Percentiles rank a stretch among this genome's conserved stretches.
These are phyloP conservation scores for Nibea coibor DNA, from an alignment of 2,113 vertebrate species.

Conservation along the genomic window DNA sequence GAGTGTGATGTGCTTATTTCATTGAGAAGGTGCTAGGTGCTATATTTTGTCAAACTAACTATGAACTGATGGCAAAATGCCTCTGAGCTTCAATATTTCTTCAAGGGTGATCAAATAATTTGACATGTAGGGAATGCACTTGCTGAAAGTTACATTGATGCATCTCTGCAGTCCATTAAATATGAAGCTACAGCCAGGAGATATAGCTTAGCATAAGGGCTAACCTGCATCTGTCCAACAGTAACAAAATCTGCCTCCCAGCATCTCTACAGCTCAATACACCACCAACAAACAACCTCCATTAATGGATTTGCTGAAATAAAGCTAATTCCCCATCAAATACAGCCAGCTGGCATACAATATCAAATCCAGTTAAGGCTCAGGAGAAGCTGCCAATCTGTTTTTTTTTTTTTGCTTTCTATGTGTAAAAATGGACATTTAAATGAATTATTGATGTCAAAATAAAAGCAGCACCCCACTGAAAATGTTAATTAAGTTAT, in stretches of 20 bases:
- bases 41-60: neutral
- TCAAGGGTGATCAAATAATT: too few species aligned
- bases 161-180: neutral
- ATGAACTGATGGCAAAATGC: neutral
- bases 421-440: neutral
- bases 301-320: slow-evolving; percentile 1
- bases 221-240: neutral
- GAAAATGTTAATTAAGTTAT: slow-evolving; percentile 34
- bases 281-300: neutral
- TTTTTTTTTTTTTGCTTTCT: slow-evolving; percentile 7
- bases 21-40: neutral
- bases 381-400: slow-evolving; percentile 22
- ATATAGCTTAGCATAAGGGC: neutral
- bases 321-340: neutral
- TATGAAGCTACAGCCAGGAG: neutral
- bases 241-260: neutral
- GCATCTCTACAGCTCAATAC: neutral
- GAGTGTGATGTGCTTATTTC: neutral
- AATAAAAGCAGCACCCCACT: slow-evolving; percentile 18
- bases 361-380: slow-evolving; percentile 18
- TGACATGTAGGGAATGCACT: neutral
- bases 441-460: slow-evolving; percentile 27
- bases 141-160: neutral
- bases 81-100: neutral
- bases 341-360: slow-evolving; percentile 6